A percentile compares a stretch with the other conserved stretches of the same genome.
Conservation (phyloP, 2,797 vertebrate species). For the Myotis vivesi region DNA sequence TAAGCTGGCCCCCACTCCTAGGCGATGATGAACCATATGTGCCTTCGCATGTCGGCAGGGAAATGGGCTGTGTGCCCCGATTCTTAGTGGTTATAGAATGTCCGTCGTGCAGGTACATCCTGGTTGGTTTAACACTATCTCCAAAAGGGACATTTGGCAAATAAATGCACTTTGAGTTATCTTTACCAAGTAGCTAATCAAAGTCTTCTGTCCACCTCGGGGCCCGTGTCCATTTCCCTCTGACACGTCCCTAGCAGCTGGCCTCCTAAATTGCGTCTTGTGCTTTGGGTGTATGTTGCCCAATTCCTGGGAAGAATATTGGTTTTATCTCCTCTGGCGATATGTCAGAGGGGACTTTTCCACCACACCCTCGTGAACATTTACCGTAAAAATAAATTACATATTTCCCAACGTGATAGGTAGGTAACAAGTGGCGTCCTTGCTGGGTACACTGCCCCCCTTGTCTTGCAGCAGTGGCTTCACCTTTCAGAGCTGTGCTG, state of each 20-base stretch:
- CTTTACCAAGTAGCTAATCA: not conserved
- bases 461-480: not conserved
- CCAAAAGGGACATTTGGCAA: not conserved
- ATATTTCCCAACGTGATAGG: accelerated
- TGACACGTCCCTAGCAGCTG: accelerated
- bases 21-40: accelerated
- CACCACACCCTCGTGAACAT: accelerated
- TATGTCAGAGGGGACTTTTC: not conserved
- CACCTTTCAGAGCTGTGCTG: not conserved
- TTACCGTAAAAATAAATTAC: not conserved
- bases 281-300: not conserved
- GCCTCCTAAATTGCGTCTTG: not conserved
- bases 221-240: no score
- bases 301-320: not conserved
- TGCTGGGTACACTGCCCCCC: not conserved
- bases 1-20: accelerated
- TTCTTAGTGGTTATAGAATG: accelerated
- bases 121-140: accelerated
- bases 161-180: not conserved
- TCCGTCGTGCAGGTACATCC: accelerated
- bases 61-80: accelerated
- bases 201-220: accelerated
- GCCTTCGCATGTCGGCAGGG: accelerated
- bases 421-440: accelerated
- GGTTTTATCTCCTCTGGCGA: not conserved